These are phyloP conservation scores for Megamerina dolium DNA, from an alignment of 2,888 invertebrate genomes.

Conservation along the genomic window DNA sequence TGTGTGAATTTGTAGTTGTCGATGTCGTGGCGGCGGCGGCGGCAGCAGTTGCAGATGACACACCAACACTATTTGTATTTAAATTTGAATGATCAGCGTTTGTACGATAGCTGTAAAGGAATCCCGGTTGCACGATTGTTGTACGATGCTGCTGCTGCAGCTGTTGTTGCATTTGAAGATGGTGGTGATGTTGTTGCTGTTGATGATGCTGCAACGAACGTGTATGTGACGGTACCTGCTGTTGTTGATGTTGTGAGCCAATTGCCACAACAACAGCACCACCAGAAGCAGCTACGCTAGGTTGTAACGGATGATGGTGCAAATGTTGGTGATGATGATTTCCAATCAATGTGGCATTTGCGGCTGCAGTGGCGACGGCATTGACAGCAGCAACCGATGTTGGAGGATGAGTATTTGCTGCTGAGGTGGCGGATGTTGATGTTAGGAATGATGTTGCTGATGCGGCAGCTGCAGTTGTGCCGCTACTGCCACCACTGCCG, in stretches of 20 bases:
- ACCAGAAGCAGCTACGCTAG: slow-evolving; percentile 20
- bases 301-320: slow-evolving; percentile 13
- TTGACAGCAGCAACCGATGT: slow-evolving; percentile 13
- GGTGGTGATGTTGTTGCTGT: slow-evolving; percentile 29
- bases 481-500: slow-evolving; percentile 30
- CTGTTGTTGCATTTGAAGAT: slow-evolving; percentile 18
- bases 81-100: slow-evolving; percentile 19
- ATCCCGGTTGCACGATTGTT: slow-evolving; percentile 38
- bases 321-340: slow-evolving; percentile 13
- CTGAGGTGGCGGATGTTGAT: slow-evolving; percentile 6
- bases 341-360: slow-evolving; percentile 25
- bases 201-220: slow-evolving; percentile 50
- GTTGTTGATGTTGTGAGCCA: slow-evolving; percentile 41
- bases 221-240: too few species aligned
- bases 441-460: slow-evolving; percentile 25
- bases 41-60: slow-evolving; percentile 18
- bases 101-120: slow-evolving; percentile 39
- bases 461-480: slow-evolving; percentile 26
- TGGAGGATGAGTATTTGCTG: too few species aligned
- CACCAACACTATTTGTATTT: slow-evolving; percentile 29
- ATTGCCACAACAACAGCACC: slow-evolving; percentile 25
- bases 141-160: slow-evolving; percentile 26
- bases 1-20: slow-evolving; percentile 22
- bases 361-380: slow-evolving; percentile 18
- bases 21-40: slow-evolving; percentile 12